Evolutionary conservation across 2,797 vertebrate genomes (phyloP), one percentile per base, ranked within the genome.

Genomic region (Phrynocephalus forsythii): DNA sequence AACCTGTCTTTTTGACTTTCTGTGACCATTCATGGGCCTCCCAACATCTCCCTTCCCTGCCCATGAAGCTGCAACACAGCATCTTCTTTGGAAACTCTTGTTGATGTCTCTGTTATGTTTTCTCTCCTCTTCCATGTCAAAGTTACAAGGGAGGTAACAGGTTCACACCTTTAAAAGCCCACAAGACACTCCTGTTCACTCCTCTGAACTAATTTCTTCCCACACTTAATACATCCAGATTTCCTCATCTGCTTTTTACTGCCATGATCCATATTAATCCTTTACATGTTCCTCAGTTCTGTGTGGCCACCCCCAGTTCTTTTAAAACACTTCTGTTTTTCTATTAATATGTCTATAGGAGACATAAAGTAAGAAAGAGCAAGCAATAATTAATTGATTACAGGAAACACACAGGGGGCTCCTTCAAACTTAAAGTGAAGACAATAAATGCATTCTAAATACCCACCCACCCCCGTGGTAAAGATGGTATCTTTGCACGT

Each of bases 221-320:
- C 89, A 72, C 82, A 86, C 33, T 18, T 76, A 81, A n/a, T 86
- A 16, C 78, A 85, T 20, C 26, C 60, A 83, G 18, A 15, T 68
- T 88, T 91, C 73, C 83, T 50, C 15, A 15, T 0, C 52, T 6
- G 66, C 15, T 76, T 24, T 0, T 30, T 30, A 48, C 48, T 6
- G 28, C 24, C 30, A 75, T 60, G 77, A 44, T 89, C 86, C 48
- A 48, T 67, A 71, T 79, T 52, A 86, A 89, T 80, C 26, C 30
- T 86, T 87, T 11, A 56, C 0, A 69, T 50, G 38, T 63, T 92
- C 52, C 28, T 18, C 13, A 77, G 6, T 71, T 88, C 67, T 50
- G 30, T 26, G 67, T 72, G 33, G 26, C n/a, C 26, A 66, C n/a
- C 28, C 33, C 13, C 76, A 79, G 30, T 30, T 30, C 52, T 56